Base-by-base conservation (phyloP, 2,888 invertebrate genomes). In the Eilema sororculum region DNA sequence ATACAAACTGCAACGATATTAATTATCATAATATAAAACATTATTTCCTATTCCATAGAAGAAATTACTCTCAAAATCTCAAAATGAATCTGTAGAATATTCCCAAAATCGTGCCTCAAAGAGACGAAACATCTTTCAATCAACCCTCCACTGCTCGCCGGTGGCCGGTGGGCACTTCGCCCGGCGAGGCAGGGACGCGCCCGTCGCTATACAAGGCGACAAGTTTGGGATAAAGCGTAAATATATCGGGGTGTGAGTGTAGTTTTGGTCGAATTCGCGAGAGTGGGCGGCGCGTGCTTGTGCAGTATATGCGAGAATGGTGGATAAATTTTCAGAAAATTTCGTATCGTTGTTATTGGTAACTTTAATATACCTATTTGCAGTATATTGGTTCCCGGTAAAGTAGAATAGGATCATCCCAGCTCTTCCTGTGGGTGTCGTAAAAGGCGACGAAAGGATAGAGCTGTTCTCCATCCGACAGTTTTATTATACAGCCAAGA, bases 261-360 rank as follows among this genome's bases (percentile, higher is more conserved):
- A 93, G 93, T 93, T 92, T 92, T 89, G 89, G 90, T 84, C 86
- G 86, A 89, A 89, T 85, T 90, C 91, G 92, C 91, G 90, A 88
- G 86, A 87, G 92, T 90, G 93, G 91, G 92, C 87, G 92, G 89
- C 65, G 83, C 80, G 80, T 77, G 86, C 80, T 74, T 74, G 60
- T 72, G 69, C 56, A 90, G 93, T 88, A 90, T 78, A 91, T 67
- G 78, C 20, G 2, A 61, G 37, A 62, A 57, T 63, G 12, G 2
- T 63, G 67, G 76, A 76, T 58, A 25, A 41, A 46, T 69, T 65
- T 68, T 13, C 3, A 3, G n/a, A 9, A 3, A 60, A 52, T 57
- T 24, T 46, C 41, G 24, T 57, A 8, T 33, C 8, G 30, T 33
- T 8, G 8, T n/a, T n/a, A n/a, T n/a, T n/a, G n/a, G n/a, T n/a